Conservation (phyloP, 2,797 vertebrate species). For the Lateolabrax maculatus region DNA sequence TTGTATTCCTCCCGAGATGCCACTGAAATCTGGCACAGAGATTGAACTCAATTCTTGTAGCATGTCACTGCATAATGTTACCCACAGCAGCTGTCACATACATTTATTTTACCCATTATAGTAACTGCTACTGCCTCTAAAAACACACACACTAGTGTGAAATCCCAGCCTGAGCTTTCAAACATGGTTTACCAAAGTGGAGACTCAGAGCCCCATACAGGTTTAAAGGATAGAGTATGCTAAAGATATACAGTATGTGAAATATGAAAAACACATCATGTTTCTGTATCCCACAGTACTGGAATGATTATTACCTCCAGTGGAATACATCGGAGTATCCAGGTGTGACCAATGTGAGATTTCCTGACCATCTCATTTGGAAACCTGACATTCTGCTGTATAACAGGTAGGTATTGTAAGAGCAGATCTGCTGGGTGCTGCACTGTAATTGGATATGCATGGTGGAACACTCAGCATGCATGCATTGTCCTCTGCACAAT, state of each 20-base stretch:
- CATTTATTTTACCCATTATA: constrained; percentile 8
- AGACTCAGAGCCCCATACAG: not conserved
- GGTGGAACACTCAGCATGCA: constrained; percentile 23
- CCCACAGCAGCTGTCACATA: constrained; percentile 8
- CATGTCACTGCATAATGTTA: constrained; percentile 7
- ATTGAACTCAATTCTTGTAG: constrained; percentile 2
- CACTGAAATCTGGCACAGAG: not conserved
- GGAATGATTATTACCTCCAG: constrained; percentile 91
- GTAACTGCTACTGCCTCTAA: not conserved
- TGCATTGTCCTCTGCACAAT: not conserved
- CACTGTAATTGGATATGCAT: constrained; percentile 42
- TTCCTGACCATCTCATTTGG: constrained; percentile 94
- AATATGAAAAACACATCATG: constrained; percentile 11
- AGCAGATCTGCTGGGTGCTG: constrained; percentile 18
- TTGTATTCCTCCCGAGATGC: not conserved
- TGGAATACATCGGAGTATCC: constrained; percentile 93
- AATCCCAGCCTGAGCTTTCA: constrained; percentile 9
- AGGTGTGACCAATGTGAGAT: constrained; percentile 91
- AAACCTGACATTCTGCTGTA: constrained; percentile 97
- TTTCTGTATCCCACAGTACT: constrained; percentile 84
- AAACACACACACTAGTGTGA: not conserved
- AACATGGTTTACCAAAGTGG: not conserved
- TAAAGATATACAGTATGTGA: not conserved
- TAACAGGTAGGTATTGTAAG: constrained; percentile 90
- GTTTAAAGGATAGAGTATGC: not conserved